Conservation (phyloP, 2,113 vertebrate genomes). For the Phasianus colchicus region DNA sequence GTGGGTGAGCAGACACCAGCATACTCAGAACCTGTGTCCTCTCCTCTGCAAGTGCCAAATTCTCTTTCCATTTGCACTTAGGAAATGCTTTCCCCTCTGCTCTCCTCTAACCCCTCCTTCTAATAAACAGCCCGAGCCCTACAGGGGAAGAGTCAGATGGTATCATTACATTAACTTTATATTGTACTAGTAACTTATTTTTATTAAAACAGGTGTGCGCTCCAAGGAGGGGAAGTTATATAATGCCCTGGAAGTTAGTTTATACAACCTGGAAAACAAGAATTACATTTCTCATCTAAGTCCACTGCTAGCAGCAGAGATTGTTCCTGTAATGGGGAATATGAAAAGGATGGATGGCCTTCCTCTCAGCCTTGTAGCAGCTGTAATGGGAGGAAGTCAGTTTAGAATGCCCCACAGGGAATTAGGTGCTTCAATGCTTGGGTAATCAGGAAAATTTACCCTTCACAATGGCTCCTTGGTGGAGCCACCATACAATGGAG, state of each 20-base stretch:
- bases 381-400: background rate
- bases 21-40: accelerated
- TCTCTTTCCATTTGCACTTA: background rate
- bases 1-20: background rate
- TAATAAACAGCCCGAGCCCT: background rate
- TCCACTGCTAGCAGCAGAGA: background rate
- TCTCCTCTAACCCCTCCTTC: background rate
- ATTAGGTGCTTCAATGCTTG: background rate
- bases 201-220: background rate
- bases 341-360: background rate
- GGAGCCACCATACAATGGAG: background rate
- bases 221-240: background rate
- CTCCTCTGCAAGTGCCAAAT: background rate
- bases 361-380: background rate
- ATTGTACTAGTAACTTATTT: background rate
- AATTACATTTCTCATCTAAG: background rate
- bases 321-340: background rate
- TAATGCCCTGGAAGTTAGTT: background rate
- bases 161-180: background rate
- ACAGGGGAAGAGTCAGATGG: background rate
- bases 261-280: background rate
- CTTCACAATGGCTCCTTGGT: background rate
- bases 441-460: background rate
- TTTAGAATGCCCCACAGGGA: background rate
- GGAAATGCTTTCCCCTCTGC: background rate